Evolutionary conservation across 1,140 invertebrate species (phyloP), one percentile per base, ranked within the genome.

Genomic region (Drosophila malerkotliana): DNA sequence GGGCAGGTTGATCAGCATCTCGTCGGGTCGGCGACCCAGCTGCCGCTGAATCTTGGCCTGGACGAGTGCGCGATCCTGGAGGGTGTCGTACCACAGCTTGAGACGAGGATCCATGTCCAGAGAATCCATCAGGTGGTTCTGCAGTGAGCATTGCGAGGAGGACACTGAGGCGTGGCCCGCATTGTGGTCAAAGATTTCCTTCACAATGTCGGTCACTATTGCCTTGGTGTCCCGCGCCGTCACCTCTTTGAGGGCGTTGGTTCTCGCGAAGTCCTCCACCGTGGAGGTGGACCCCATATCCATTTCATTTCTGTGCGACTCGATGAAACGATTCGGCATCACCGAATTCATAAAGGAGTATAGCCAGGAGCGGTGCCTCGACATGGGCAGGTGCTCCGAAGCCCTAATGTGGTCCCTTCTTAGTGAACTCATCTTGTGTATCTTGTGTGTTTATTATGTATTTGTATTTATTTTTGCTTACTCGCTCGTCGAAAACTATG

Each of bases 81-180:
- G 15, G 1, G 63, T 71, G 14, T 77, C 21, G 44, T 88, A 62
- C 90, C 90, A 91, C 3, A 52, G 47, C 55, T 79, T 72, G 1
- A 91, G 55, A 0, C 90, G 90, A 0, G 54, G 66, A 12, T 91
- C 90, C 68, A 88, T 72, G n/a, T 63, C 53, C 49, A 69, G 45
- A 0, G 63, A 81, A 0, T 55, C 44, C 9, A n/a, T 6, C 0
- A 77, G 18, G 0, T 39, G 26, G 4, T 9, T 3, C 3, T 10
- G 12, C 6, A 48, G 0, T 2, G 26, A 68, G 28, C 67, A 54
- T 14, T 7, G 7, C 18, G 75, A 60, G 4, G 64, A 78, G 1
- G 84, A 72, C 3, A 26, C 9, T 1, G 39, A 49, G 3, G 7
- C 14, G 7, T 28, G 0, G 2, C 76, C 75, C 0, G 0, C 0